These are phyloP conservation scores for Poicephalus gulielmi DNA, from an alignment of 2,113 vertebrate genomes.

Conservation along the genomic window DNA sequence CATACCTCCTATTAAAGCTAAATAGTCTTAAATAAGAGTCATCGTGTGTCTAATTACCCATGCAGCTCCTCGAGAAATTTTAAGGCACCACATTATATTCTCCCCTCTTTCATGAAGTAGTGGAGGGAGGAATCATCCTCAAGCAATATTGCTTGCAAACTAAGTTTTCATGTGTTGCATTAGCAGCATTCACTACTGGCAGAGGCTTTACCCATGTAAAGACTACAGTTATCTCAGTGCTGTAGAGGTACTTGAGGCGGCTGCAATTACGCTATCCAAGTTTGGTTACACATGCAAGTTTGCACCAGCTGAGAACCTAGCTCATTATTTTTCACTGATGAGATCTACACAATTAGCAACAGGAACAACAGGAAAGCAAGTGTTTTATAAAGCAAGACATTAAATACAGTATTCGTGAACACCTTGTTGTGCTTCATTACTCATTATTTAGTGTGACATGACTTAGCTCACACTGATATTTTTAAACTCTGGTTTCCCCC, in stretches of 20 bases:
- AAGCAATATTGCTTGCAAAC: neutral
- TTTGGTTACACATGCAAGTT: neutral
- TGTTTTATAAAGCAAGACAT: slow-evolving; percentile 2
- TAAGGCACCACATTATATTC: neutral
- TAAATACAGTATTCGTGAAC: neutral
- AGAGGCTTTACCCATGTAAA: slow-evolving; percentile 27
- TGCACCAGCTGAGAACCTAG: neutral
- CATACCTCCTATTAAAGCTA: slow-evolving; percentile 30
- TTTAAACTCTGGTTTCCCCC: neutral
- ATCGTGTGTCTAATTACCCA: slow-evolving; percentile 34
- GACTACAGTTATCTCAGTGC: slow-evolving; percentile 25
- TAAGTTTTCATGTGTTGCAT: neutral
- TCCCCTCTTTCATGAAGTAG: neutral
- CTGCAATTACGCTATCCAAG: neutral
- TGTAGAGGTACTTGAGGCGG: neutral
- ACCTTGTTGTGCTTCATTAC: neutral
- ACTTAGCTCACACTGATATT: neutral
- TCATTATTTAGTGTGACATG: neutral
- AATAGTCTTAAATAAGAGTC: slow-evolving; percentile 31
- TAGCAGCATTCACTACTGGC: slow-evolving; percentile 16
- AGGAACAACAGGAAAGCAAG: neutral
- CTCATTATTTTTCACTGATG: slow-evolving; percentile 15
- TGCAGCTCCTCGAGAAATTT: slow-evolving; percentile 13
- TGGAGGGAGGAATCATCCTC: neutral
- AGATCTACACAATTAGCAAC: neutral